A percentile compares a stretch with the other conserved stretches of the same genome.
Evolutionary conservation across 2,113 vertebrate genomes (phyloP).

Genomic region (Ochotona curzoniae): DNA sequence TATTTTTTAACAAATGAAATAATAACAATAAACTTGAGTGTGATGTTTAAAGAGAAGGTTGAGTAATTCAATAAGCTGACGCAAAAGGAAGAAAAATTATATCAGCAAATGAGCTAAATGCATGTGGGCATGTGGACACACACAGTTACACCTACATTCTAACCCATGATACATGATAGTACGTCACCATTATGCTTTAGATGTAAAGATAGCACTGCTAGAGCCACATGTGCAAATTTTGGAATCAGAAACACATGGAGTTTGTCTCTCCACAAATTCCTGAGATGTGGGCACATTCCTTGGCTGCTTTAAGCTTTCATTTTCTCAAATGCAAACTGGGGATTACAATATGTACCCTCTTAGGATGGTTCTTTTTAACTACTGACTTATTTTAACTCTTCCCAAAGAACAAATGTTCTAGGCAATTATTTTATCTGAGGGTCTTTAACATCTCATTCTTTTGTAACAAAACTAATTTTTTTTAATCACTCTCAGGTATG

Average conservation of each 20-base stretch:
- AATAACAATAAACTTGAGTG: slow-evolving; percentile 12
- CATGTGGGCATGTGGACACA: fast-evolving
- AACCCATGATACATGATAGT: neutral
- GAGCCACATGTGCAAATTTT: neutral
- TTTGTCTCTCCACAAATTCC: neutral
- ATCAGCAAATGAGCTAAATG: neutral
- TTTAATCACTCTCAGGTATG: neutral
- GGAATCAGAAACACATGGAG: neutral
- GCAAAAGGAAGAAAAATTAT: neutral
- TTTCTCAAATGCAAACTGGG: slow-evolving; percentile 10
- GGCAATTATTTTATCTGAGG: no score
- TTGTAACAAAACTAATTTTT: neutral
- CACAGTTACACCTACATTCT: neutral
- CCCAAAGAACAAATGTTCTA: neutral
- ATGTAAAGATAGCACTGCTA: neutral
- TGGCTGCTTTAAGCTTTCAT: neutral
- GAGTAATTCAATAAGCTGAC: neutral
- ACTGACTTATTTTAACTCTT: neutral
- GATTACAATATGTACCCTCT: neutral
- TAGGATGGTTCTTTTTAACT: neutral
- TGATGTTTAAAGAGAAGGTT: neutral
- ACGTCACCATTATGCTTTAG: neutral
- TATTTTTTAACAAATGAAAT: neutral
- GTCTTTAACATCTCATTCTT: neutral
- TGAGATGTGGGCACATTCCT: neutral